phyloP scores from a whole-genome alignment of 1,140 invertebrate species.

The Gryllus bimaculatus region DNA sequence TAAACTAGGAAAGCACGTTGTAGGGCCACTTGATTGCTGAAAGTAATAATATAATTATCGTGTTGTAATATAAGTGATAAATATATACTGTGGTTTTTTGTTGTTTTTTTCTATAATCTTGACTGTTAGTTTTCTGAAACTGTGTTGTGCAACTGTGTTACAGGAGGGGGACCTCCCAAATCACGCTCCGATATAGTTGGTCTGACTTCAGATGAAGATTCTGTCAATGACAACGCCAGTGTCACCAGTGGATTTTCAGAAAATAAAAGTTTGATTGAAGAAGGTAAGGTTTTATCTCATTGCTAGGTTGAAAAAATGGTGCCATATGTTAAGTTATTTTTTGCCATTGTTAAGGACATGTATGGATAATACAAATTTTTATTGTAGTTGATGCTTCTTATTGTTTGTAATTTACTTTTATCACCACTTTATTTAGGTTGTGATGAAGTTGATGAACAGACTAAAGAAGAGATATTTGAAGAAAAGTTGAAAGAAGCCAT shows the following conservation, averaged over 20 bases:
- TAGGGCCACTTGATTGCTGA: neutral
- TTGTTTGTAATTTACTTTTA: neutral
- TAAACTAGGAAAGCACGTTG: neutral
- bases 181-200: conserved; percentile 10
- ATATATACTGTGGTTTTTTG: neutral
- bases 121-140: neutral
- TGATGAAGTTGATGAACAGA: conserved; percentile 46
- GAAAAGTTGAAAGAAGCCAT: conserved; percentile 79
- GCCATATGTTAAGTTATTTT: no score
- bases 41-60: neutral
- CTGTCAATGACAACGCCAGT: conserved; percentile 57
- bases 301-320: neutral
- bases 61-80: neutral
- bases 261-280: conserved; percentile 48
- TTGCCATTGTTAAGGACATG: neutral
- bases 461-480: conserved; percentile 68
- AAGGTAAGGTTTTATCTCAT: conserved; percentile 27
- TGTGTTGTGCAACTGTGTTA: neutral
- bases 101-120: neutral
- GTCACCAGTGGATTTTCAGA: conserved; percentile 56
- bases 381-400: neutral
- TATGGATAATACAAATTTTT: neutral
- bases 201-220: conserved; percentile 55
- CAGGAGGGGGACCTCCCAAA: conserved; percentile 7
- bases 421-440: neutral